Conservation (phyloP, 2,888 invertebrate species). For the Acrobeloides nanus region DNA sequence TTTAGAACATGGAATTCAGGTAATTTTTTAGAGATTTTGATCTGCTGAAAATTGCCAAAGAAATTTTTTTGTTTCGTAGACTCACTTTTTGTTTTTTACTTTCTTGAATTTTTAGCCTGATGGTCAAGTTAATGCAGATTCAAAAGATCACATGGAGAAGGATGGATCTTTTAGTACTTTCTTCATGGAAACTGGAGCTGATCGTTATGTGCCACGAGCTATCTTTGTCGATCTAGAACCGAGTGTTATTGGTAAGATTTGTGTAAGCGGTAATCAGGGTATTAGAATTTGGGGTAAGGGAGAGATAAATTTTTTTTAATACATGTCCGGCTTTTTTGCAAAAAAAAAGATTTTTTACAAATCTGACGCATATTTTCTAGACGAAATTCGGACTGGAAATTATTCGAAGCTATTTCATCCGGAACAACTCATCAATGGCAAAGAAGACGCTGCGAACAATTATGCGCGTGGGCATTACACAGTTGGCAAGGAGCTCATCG, state of each 20-base stretch:
- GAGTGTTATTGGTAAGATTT: slow-evolving; percentile 14
- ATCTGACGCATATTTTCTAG: slow-evolving; percentile 6
- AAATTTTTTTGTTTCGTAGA: too few species aligned
- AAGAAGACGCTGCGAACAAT: slow-evolving; percentile 21
- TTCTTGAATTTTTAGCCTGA: too few species aligned
- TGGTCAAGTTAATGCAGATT: too few species aligned
- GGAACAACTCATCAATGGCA: slow-evolving; percentile 17
- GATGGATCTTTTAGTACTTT: slow-evolving; percentile 17
- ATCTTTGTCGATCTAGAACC: slow-evolving; percentile 17
- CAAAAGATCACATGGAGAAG: too few species aligned
- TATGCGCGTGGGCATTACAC: slow-evolving; percentile 16
- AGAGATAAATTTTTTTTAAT: neutral
- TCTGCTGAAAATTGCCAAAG: too few species aligned
- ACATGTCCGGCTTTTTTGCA: neutral
- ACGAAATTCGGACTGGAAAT: slow-evolving; percentile 23
- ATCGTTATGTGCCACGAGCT: slow-evolving; percentile 14
- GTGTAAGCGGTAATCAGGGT: too few species aligned
- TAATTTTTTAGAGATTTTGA: too few species aligned
- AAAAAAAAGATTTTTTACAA: too few species aligned
- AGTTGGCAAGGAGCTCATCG: slow-evolving; percentile 14
- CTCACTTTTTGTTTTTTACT: too few species aligned
- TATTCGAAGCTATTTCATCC: slow-evolving; percentile 21
- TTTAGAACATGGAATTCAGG: too few species aligned
- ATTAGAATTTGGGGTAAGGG: neutral
- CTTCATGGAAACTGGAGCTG: slow-evolving; percentile 14